Evolutionary conservation across 2,797 vertebrate species (phyloP).

Genomic region (Myotis vivesi): DNA sequence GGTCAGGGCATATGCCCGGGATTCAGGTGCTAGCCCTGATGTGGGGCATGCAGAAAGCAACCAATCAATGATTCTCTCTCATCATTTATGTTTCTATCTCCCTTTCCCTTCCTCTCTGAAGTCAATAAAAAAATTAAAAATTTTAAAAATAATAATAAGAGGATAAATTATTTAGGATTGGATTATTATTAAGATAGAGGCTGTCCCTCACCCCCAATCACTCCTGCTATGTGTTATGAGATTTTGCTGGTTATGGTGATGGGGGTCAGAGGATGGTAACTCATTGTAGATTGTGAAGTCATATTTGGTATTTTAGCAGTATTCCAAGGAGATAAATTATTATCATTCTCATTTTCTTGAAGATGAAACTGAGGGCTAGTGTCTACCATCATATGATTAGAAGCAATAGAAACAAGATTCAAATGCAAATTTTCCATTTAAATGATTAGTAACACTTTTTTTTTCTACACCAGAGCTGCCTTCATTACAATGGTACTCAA

Average conservation of each 20-base stretch:
- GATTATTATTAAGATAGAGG: background rate
- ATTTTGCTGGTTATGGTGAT: background rate
- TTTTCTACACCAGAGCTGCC: background rate
- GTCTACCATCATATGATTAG: background rate
- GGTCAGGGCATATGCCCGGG: no score
- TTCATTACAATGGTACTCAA: background rate
- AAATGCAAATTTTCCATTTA: background rate
- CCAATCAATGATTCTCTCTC: no score
- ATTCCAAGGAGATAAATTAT: background rate
- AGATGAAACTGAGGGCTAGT: background rate
- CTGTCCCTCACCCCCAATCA: background rate
- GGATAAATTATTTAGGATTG: background rate
- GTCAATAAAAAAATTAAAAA: no score
- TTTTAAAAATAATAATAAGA: background rate
- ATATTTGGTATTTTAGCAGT: background rate
- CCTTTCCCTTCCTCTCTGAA: no score
- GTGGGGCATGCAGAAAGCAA: no score
- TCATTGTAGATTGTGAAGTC: background rate
- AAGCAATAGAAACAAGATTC: background rate
- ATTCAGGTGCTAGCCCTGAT: no score
- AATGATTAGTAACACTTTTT: background rate
- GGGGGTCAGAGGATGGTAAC: background rate
- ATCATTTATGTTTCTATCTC: no score
- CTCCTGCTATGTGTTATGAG: background rate
- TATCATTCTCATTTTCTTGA: background rate